Percentiles rank a stretch among this genome's conserved stretches.
These are phyloP conservation scores for Poeciliopsis infans DNA, from an alignment of 2,797 vertebrate genomes.

Conservation along the genomic window DNA sequence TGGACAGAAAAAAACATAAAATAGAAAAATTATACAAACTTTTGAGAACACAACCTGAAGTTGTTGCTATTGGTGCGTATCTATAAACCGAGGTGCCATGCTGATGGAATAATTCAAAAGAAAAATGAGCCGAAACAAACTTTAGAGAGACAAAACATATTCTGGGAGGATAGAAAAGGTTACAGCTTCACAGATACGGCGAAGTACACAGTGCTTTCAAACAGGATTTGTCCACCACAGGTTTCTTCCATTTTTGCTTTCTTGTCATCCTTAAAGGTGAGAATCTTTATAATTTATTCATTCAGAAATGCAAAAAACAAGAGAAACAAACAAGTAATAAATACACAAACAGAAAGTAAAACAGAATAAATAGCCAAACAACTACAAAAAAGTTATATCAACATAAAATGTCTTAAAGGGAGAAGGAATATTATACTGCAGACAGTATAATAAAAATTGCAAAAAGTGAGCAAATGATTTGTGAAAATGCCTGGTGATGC, in stretches of 20 bases:
- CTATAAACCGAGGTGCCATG: background rate
- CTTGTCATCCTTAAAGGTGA: background rate
- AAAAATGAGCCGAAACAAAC: constrained; percentile 8
- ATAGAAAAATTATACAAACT: background rate
- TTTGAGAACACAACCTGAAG: background rate
- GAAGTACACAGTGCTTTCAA: background rate
- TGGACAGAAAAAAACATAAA: background rate
- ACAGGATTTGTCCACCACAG: background rate
- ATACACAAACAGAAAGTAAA: too few species aligned
- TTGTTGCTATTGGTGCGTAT: background rate
- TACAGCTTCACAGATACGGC: background rate
- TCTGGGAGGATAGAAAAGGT: background rate
- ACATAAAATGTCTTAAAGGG: too few species aligned
- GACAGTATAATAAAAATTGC: too few species aligned
- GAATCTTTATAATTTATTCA: background rate
- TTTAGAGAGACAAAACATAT: background rate
- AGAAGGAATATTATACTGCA: too few species aligned
- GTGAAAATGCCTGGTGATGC: too few species aligned
- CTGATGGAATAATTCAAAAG: background rate
- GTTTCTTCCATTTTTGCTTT: background rate
- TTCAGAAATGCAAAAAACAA: too few species aligned
- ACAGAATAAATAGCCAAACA: too few species aligned
- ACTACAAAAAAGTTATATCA: too few species aligned
- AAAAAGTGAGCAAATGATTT: too few species aligned
- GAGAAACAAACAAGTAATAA: too few species aligned